phyloP scores from a whole-genome alignment of 2,113 vertebrate genomes.

The Ardeotis arabs region DNA sequence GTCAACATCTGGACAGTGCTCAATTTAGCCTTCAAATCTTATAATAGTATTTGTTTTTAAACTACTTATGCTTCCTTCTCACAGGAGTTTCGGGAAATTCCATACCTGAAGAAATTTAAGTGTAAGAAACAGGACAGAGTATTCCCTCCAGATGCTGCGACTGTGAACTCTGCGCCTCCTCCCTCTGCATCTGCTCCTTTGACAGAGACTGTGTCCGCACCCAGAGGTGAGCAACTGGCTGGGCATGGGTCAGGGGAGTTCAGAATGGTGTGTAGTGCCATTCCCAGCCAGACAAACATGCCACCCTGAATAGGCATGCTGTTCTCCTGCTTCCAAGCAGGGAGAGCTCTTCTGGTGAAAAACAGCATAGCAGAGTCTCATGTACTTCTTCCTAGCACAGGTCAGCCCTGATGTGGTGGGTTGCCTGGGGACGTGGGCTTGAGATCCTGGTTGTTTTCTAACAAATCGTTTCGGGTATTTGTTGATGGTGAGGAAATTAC shows the following conservation, averaged over 20 bases:
- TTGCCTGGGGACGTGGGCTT: background rate
- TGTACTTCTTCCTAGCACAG: background rate
- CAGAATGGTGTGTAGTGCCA: background rate
- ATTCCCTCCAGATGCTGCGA: constrained; percentile 78
- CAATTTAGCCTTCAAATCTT: background rate
- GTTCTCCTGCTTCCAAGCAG: background rate
- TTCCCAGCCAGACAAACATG: accelerated
- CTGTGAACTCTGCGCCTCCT: background rate
- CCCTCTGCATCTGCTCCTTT: constrained; percentile 51
- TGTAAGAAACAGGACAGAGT: constrained; percentile 88
- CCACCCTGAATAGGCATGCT: background rate
- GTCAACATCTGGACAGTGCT: background rate
- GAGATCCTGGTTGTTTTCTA: background rate
- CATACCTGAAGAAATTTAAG: constrained; percentile 95
- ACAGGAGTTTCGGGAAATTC: constrained; percentile 91
- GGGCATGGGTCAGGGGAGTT: background rate
- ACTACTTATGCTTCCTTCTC: background rate
- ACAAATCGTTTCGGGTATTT: background rate
- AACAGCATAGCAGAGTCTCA: background rate
- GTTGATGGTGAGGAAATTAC: background rate
- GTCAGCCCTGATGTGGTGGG: background rate
- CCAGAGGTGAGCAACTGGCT: constrained; percentile 71
- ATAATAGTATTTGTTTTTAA: background rate
- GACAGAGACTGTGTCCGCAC: constrained; percentile 19
- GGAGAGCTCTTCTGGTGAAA: background rate